Conservation (phyloP, 2,113 vertebrate genomes). For the Euleptes europaea region DNA sequence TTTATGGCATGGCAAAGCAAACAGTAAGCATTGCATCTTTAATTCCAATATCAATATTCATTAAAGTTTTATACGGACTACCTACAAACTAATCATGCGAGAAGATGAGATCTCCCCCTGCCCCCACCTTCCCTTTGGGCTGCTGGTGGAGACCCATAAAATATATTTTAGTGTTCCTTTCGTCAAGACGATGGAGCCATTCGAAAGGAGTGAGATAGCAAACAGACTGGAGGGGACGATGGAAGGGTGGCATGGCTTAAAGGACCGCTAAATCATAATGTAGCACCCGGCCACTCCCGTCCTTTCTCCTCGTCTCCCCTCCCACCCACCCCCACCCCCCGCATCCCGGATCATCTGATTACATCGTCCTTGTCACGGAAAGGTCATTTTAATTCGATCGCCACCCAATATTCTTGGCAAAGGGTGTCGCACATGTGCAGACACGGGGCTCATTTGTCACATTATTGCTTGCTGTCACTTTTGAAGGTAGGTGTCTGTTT, state of each 20-base stretch:
- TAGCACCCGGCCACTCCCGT: constrained; percentile 1
- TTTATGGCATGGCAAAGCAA: constrained; percentile 28
- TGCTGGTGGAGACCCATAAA: constrained; percentile 1
- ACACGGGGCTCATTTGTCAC: constrained; percentile 90
- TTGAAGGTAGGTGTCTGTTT: constrained; percentile 94
- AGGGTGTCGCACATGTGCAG: constrained; percentile 78
- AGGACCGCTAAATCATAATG: constrained; percentile 39
- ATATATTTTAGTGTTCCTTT: constrained; percentile 20
- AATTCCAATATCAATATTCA: constrained; percentile 59
- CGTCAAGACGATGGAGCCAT: constrained; percentile 48
- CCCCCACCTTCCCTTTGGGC: neutral
- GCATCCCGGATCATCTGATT: constrained; percentile 67
- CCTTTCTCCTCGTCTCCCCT: neutral
- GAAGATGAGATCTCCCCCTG: neutral
- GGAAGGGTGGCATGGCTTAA: constrained; percentile 52
- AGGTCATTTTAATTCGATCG: constrained; percentile 83
- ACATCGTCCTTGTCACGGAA: constrained; percentile 86
- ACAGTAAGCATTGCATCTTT: constrained; percentile 39
- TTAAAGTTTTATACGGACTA: constrained; percentile 47
- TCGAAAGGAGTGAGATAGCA: constrained; percentile 35
- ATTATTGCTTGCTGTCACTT: constrained; percentile 91
- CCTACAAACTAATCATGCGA: constrained; percentile 35
- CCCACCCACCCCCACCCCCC: neutral
- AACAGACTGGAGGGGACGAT: constrained; percentile 47
- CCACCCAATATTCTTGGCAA: constrained; percentile 74